Base-by-base conservation (phyloP, 2,797 vertebrate genomes). In the Tadarida brasiliensis region DNA sequence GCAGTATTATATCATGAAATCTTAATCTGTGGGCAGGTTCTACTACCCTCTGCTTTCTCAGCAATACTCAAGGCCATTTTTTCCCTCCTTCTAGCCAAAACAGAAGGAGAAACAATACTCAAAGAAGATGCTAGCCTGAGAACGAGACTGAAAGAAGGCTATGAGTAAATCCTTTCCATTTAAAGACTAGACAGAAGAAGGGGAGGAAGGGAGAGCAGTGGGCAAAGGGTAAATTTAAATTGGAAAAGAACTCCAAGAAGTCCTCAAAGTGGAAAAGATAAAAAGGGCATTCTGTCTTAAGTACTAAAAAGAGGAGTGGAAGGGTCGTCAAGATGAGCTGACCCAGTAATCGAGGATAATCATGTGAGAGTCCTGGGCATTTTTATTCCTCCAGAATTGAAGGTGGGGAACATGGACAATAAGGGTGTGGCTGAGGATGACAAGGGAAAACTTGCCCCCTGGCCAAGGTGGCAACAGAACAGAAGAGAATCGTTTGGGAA, bases 1-100 rank as follows among this genome's bases (percentile, higher is more conserved):
- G 4, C 47, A 67, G 39, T 57, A 92, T 74, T 90, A 30, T 33
- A 49, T 49, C 81, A 88, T 57, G 59, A 77, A 93, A 90, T 92
- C 81, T 71, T 78, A 74, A 94, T 90, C 71, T 87, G 12, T 8
- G 6, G 17, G 9, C 35, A 65, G 17, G 65, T 73, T 95, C 71
- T 82, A 0, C 65, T 90, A 71, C 5, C 3, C 47, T 61, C 68
- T 85, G 10, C 19, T 77, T 85, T 73, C 35, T 39, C 7, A 0
- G 35, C 20, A 81, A 8, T 76, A 33, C 47, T 91, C 6, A 14
- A 85, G 68, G 26, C 16, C 73, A 44, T 82, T 30, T n/a, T 84
- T 77, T 57, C 30, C 54, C 61, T 15, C 83, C 74, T 93, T 81
- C 47, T 73, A 76, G 47, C 4, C 20, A 85, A 83, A 86, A 56